These are phyloP conservation scores for Murina feae DNA, from an alignment of 2,113 vertebrate genomes.

Conservation along the genomic window DNA sequence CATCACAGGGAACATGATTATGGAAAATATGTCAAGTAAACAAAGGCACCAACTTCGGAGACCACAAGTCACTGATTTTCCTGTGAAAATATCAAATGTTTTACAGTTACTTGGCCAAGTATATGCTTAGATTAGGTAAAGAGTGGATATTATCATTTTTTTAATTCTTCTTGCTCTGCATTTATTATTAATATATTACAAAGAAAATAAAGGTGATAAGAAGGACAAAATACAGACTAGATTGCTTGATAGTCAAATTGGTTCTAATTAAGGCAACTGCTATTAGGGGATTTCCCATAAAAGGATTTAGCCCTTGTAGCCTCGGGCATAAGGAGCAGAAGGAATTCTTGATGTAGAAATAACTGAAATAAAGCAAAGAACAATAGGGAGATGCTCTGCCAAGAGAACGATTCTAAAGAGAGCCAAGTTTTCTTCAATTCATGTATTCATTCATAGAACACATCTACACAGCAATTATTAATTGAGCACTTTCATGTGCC, in stretches of 20 bases:
- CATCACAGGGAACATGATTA: neutral
- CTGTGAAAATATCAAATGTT: constrained; percentile 40
- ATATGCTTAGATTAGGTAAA: neutral
- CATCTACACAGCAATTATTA: constrained; percentile 17
- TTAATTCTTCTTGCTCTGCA: neutral
- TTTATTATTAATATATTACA: neutral
- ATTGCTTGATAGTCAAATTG: neutral
- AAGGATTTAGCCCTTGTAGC: neutral
- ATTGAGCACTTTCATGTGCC: neutral
- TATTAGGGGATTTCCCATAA: constrained; percentile 37
- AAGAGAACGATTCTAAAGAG: constrained; percentile 6
- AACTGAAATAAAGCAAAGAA: constrained; percentile 32
- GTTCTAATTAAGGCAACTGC: constrained; percentile 4
- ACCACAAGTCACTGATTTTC: neutral
- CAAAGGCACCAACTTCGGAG: constrained; percentile 27
- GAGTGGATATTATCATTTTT: neutral
- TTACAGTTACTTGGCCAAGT: neutral
- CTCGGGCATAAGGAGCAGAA: neutral
- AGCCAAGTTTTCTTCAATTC: constrained; percentile 32
- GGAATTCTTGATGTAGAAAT: constrained; percentile 35
- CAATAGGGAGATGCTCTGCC: constrained; percentile 26
- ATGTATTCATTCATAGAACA: constrained; percentile 54
- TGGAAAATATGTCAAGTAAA: constrained; percentile 27
- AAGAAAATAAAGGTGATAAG: neutral
- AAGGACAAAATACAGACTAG: neutral